Evolutionary conservation across 2,113 vertebrate species (phyloP).

Genomic region (Heterotis niloticus): DNA sequence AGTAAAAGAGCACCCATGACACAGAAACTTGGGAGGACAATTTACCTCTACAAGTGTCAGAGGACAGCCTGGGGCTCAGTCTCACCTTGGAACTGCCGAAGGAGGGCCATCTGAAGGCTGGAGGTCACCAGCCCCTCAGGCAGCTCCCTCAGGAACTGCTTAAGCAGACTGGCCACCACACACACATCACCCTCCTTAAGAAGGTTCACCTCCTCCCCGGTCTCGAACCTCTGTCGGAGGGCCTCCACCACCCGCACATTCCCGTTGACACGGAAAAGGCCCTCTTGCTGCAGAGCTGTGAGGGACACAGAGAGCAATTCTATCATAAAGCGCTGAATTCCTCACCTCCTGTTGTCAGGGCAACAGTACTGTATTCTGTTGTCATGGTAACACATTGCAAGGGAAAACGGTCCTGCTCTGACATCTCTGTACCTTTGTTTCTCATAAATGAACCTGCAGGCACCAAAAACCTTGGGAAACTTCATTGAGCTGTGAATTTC

Average conservation of each 20-base stretch:
- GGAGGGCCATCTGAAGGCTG: constrained; percentile 63
- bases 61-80: not conserved
- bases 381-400: no score
- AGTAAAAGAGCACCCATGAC: no score
- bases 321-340: not conserved
- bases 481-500: no score
- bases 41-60: no score
- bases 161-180: constrained; percentile 82
- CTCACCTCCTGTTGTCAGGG: not conserved
- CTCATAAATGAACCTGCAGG: no score
- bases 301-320: constrained; percentile 10
- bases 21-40: no score
- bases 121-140: constrained; percentile 75
- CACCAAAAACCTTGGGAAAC: no score
- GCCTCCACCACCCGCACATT: constrained; percentile 75
- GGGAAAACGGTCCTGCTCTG: no score
- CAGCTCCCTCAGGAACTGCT: constrained; percentile 82
- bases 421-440: no score
- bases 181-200: constrained; percentile 65
- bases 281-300: constrained; percentile 82
- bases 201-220: constrained; percentile 65
- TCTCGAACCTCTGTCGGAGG: constrained; percentile 73
- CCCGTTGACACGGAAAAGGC: constrained; percentile 86
- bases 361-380: no score
- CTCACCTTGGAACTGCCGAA: constrained; percentile 77